These are phyloP conservation scores for Thymelicus lineola DNA, from an alignment of 2,888 invertebrate genomes.

Conservation along the genomic window DNA sequence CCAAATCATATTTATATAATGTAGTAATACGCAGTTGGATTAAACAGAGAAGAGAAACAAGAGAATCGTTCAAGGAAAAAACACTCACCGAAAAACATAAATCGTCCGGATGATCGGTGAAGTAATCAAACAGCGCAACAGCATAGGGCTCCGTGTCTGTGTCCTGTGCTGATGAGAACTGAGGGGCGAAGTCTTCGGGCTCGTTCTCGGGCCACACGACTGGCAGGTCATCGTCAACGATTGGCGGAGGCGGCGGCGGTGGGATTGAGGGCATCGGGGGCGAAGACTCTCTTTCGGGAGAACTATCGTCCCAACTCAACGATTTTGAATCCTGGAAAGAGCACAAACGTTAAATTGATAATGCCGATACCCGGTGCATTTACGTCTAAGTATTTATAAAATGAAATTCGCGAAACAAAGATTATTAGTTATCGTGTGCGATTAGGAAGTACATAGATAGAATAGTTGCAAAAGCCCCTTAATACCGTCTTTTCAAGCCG, in stretches of 20 bases:
- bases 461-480: too few relatives aligned
- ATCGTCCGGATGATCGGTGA: conserved; percentile 90
- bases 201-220: conserved; percentile 59
- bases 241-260: conserved; percentile 89
- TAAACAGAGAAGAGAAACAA: not conserved
- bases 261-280: conserved; percentile 93
- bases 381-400: too few relatives aligned
- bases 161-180: conserved; percentile 40
- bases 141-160: conserved; percentile 87
- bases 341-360: not conserved
- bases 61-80: not conserved
- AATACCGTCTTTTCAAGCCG: too few relatives aligned
- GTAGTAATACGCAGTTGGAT: not conserved
- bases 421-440: too few relatives aligned
- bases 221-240: conserved; percentile 62
- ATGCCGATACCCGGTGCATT: not conserved
- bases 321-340: conserved; percentile 65
- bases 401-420: too few relatives aligned
- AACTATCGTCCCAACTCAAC: conserved; percentile 68
- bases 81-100: conserved; percentile 90
- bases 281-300: conserved; percentile 80
- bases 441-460: too few relatives aligned
- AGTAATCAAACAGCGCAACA: conserved; percentile 92
- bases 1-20: not conserved
- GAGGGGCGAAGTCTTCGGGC: conserved; percentile 46